phyloP scores from a whole-genome alignment of 1,140 invertebrate genomes.

The Schlechtendalia chinensis region DNA sequence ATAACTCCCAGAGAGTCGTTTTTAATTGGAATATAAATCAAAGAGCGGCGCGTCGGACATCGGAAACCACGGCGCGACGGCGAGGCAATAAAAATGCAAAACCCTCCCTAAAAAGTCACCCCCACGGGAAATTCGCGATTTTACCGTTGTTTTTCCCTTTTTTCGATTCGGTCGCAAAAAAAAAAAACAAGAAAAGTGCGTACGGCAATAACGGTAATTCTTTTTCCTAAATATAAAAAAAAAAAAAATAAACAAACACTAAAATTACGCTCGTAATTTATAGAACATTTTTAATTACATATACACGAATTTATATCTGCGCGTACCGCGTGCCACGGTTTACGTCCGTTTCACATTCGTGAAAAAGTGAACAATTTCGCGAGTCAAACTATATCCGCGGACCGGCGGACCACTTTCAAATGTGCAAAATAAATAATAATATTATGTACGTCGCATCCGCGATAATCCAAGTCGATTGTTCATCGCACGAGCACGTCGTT shows the following conservation, averaged over 20 bases:
- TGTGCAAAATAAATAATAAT: too few species aligned
- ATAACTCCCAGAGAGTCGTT: conserved; percentile 3
- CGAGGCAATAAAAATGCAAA: conserved; percentile 44
- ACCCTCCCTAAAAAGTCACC: conserved; percentile 42
- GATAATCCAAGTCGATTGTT: too few species aligned
- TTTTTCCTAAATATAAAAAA: too few species aligned
- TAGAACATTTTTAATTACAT: conserved; percentile 5
- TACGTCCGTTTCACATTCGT: too few species aligned
- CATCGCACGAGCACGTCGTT: too few species aligned
- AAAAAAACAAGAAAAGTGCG: not conserved
- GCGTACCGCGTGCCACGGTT: too few species aligned
- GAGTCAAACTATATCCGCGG: too few species aligned
- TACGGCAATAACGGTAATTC: not conserved
- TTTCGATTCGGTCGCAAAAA: conserved; percentile 8
- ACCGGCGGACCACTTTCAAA: too few species aligned
- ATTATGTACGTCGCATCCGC: too few species aligned
- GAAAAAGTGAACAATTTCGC: too few species aligned
- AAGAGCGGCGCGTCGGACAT: conserved; percentile 39
- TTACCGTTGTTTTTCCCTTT: conserved; percentile 11
- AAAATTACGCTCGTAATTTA: not conserved
- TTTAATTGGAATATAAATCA: conserved; percentile 49
- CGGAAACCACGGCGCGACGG: conserved; percentile 35
- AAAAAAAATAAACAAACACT: not conserved
- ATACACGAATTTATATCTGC: not conserved
- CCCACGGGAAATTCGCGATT: conserved; percentile 43